Percentiles rank a stretch among this genome's conserved stretches.
These are phyloP conservation scores for Scaptomyza cyrtandrae DNA, from an alignment of 2,888 invertebrate genomes.

Conservation along the genomic window DNA sequence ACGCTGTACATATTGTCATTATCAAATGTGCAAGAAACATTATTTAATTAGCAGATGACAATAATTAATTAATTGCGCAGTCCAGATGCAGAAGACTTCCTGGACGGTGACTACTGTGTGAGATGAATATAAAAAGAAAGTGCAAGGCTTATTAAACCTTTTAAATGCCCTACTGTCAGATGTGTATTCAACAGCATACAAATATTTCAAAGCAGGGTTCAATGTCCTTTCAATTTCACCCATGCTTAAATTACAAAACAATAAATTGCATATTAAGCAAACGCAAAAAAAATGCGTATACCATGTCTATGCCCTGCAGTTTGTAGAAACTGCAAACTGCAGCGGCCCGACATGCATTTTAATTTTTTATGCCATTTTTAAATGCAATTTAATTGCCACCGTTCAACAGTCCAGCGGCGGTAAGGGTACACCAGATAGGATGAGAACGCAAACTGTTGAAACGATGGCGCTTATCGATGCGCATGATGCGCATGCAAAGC, in stretches of 20 bases:
- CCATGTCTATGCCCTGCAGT: constrained; percentile 11
- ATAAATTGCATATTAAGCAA: constrained; percentile 5
- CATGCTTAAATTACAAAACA: background rate
- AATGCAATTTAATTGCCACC: constrained; percentile 71
- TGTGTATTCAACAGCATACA: background rate
- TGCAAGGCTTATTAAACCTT: background rate
- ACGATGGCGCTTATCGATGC: constrained; percentile 71
- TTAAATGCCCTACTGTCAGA: background rate
- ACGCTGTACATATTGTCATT: constrained; percentile 45
- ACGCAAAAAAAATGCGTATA: constrained; percentile 16
- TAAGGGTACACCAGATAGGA: background rate
- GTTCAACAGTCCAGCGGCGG: constrained; percentile 3
- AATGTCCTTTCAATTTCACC: background rate
- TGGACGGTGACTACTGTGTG: background rate
- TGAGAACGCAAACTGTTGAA: constrained; percentile 34
- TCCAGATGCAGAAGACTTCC: constrained; percentile 14
- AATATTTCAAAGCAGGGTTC: background rate
- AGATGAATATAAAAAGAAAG: background rate
- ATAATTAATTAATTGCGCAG: constrained; percentile 42
- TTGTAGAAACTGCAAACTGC: constrained; percentile 22
- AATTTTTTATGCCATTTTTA: constrained; percentile 55
- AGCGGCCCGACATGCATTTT: constrained; percentile 37
- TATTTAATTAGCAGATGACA: constrained; percentile 36
- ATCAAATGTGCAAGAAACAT: constrained; percentile 47
- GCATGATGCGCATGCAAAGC: constrained; percentile 72